Evolutionary conservation across 2,888 invertebrate species (phyloP).

Genomic region (Biston stratarius): DNA sequence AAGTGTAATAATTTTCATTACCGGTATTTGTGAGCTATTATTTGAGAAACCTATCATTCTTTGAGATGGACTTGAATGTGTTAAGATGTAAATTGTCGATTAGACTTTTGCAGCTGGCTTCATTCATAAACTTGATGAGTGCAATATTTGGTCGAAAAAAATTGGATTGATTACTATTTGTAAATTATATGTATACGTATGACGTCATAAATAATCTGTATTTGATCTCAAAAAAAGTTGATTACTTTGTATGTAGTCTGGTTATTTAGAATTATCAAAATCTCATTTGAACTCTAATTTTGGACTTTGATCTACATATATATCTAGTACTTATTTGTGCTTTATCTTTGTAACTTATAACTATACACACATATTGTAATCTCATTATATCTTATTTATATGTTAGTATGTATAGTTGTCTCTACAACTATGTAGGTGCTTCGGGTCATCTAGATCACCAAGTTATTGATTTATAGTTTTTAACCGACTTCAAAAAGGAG

Average conservation of each 20-base stretch:
- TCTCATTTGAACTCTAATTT: background rate
- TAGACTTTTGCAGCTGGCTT: background rate
- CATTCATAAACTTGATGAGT: background rate
- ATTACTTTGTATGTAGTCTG: no score
- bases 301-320: background rate
- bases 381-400: background rate
- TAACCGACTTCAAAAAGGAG: no score
- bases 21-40: no score
- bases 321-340: background rate
- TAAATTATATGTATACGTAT: background rate
- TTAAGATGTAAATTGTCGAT: background rate
- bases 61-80: no score
- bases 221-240: slow-evolving; percentile 2
- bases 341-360: background rate
- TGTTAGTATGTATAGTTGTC: background rate
- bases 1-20: no score
- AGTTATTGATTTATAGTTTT: background rate
- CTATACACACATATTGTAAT: background rate
- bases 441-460: background rate
- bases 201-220: background rate
- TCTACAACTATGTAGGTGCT: background rate
- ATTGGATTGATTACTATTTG: background rate
- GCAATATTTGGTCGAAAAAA: background rate
- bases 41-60: no score
- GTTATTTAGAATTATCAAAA: background rate